Conservation (phyloP, 2,888 invertebrate genomes). For the Brachyopa scutellaris region DNA sequence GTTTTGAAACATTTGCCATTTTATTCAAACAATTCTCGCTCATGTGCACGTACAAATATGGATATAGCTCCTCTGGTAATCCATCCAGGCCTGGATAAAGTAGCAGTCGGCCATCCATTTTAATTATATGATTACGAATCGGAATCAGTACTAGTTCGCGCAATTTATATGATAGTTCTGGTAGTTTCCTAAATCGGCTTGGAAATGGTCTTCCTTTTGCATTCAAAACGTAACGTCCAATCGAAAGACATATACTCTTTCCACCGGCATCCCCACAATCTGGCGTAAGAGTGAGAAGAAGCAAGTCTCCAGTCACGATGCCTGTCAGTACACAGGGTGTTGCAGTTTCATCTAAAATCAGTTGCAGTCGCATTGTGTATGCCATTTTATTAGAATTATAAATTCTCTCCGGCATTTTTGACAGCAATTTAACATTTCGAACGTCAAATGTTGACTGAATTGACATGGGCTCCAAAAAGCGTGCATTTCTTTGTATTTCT, state of each 20-base stretch:
- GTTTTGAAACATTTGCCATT: conserved; percentile 77
- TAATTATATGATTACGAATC: conserved; percentile 83
- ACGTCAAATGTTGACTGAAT: conserved; percentile 36
- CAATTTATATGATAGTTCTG: conserved; percentile 82
- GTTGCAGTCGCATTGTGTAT: conserved; percentile 40
- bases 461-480: conserved; percentile 20
- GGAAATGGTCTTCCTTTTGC: conserved; percentile 75
- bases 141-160: conserved; percentile 84
- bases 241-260: conserved; percentile 77
- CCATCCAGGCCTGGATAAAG: conserved; percentile 80
- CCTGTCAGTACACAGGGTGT: conserved; percentile 74
- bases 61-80: conserved; percentile 77
- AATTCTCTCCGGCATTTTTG: conserved; percentile 49
- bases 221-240: conserved; percentile 78
- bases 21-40: conserved; percentile 75
- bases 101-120: conserved; percentile 75
- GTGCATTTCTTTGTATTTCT: conserved; percentile 66
- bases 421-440: conserved; percentile 49
- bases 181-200: conserved; percentile 79
- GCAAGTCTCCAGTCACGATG: conserved; percentile 78
- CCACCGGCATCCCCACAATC: conserved; percentile 74
- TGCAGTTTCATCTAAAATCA: conserved; percentile 31
- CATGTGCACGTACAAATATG: conserved; percentile 42
- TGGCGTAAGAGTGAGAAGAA: conserved; percentile 78
- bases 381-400: conserved; percentile 42